phyloP scores from a whole-genome alignment of 2,113 vertebrate species.

The Tylochromis polylepis region DNA sequence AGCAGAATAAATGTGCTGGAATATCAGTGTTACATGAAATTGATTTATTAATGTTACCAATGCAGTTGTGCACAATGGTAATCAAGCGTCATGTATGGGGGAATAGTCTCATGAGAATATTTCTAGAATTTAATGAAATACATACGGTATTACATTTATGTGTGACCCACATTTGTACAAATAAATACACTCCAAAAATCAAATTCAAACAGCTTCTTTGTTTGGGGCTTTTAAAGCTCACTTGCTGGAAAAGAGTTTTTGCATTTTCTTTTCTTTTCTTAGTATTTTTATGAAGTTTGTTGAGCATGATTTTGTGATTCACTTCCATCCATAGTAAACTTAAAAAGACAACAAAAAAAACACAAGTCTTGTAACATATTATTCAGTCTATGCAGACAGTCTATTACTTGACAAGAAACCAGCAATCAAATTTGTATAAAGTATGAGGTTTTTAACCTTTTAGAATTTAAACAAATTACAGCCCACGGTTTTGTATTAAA shows the following conservation, averaged over 20 bases:
- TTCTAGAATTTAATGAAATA: conserved; percentile 7
- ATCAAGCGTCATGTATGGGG: conserved; percentile 15
- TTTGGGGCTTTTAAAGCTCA: not conserved
- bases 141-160: not conserved
- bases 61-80: conserved; percentile 26
- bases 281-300: not conserved
- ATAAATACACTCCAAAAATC: not conserved
- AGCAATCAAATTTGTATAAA: conserved; percentile 12
- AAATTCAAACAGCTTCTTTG: not conserved
- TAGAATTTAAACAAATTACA: not conserved
- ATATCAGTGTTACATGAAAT: not conserved
- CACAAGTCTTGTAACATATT: not conserved
- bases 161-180: not conserved
- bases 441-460: not conserved
- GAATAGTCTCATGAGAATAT: not conserved
- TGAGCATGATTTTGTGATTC: not conserved
- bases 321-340: not conserved
- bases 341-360: too few relatives aligned
- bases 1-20: not conserved
- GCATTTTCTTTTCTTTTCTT: not conserved
- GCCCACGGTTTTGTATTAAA: not conserved
- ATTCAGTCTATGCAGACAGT: conserved; percentile 5
- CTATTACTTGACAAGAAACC: not conserved
- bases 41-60: conserved; percentile 2
- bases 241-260: not conserved